Conservation (phyloP, 2,888 invertebrate species). For the Drosophila barbarae region DNA sequence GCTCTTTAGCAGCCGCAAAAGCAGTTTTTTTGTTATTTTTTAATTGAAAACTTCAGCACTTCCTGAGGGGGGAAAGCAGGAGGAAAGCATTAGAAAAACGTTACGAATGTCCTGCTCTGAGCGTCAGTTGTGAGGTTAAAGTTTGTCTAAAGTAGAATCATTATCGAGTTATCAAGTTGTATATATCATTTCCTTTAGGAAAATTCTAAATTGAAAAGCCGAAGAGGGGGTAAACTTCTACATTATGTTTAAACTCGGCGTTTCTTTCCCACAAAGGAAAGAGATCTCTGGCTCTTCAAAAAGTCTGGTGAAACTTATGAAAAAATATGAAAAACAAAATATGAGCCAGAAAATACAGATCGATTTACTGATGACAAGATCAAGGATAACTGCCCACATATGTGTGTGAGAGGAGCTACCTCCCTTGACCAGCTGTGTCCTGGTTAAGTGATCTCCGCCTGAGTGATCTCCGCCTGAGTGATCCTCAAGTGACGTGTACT, state of each 20-base stretch:
- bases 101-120: slow-evolving; percentile 30
- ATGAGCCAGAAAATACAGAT: slow-evolving; percentile 6
- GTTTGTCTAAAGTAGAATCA: slow-evolving; percentile 1
- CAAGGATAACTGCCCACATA: slow-evolving; percentile 35
- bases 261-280: background rate
- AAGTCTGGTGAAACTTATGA: background rate
- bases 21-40: slow-evolving; percentile 12
- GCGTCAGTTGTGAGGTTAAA: slow-evolving; percentile 24
- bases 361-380: slow-evolving; percentile 27
- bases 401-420: slow-evolving; percentile 2
- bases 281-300: background rate
- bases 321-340: background rate
- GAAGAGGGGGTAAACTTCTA: background rate
- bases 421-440: slow-evolving; percentile 27
- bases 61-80: slow-evolving; percentile 58
- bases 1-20: slow-evolving; percentile 61
- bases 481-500: slow-evolving; percentile 31
- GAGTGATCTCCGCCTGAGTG: slow-evolving; percentile 25
- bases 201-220: slow-evolving; percentile 1
- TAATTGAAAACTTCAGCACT: slow-evolving; percentile 67
- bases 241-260: background rate
- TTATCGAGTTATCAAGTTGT: slow-evolving; percentile 22
- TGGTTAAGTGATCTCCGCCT: slow-evolving; percentile 11
- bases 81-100: slow-evolving; percentile 58
- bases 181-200: background rate